A percentile compares a stretch with the other conserved stretches of the same genome.
phyloP scores from a whole-genome alignment of 2,113 vertebrate genomes.

The Pedetes capensis region DNA sequence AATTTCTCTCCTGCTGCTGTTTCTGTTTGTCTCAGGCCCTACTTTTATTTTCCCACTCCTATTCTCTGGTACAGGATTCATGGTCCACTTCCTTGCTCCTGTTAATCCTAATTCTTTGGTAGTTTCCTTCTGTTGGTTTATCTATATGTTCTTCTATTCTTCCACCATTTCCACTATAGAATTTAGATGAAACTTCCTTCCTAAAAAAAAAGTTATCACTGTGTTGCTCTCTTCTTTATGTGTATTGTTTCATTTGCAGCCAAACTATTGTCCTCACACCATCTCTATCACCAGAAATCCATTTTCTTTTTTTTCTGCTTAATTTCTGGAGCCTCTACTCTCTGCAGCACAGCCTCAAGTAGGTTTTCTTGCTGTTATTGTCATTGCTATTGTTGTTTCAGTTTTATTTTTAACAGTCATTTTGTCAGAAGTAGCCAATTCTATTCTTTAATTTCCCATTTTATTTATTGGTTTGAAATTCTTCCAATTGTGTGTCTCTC shows the following conservation, averaged over 20 bases:
- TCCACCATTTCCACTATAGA: background rate
- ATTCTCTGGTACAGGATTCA: accelerated
- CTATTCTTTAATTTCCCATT: background rate
- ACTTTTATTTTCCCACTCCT: background rate
- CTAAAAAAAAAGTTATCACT: background rate
- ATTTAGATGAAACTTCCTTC: background rate
- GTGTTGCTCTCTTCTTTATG: background rate
- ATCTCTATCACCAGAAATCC: background rate
- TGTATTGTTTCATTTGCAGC: background rate
- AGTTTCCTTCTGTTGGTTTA: background rate
- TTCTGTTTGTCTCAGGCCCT: background rate
- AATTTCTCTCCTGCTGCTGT: background rate
- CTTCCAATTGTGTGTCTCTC: background rate
- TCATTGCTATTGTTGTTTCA: background rate
- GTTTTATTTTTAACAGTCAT: background rate
- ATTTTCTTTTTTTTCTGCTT: background rate
- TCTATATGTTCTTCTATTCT: background rate
- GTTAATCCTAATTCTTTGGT: background rate
- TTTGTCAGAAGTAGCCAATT: background rate
- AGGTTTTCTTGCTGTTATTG: background rate
- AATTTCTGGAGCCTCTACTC: background rate
- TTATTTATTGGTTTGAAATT: background rate
- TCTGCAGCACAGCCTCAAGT: background rate
- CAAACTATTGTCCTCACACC: background rate
- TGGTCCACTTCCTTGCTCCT: background rate